phyloP scores from a whole-genome alignment of 53 echinoderm and acorn worm genomes.

The Stichopus horrens region DNA sequence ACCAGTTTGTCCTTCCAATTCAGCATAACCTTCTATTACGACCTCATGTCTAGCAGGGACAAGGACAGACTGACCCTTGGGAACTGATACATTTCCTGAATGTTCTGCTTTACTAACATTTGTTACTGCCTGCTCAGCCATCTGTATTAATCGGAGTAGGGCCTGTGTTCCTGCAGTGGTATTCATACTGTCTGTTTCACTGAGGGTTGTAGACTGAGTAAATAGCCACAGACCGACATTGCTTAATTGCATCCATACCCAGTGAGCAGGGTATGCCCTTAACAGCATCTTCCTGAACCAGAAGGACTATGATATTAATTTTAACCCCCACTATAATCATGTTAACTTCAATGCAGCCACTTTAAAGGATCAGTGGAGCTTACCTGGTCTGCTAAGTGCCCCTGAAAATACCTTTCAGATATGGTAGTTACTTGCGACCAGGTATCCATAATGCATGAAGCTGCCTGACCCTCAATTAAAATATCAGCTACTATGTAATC shows the following conservation, averaged over 20 bases:
- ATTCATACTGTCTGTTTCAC: not conserved
- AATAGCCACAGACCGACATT: not conserved
- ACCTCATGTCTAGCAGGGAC: not conserved
- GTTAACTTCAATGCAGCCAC: not conserved
- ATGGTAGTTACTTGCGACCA: slow-evolving; percentile 5
- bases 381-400: not conserved
- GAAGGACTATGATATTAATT: not conserved
- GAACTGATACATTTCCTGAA: not conserved
- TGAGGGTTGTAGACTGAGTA: not conserved
- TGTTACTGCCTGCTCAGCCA: not conserved
- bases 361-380: not conserved
- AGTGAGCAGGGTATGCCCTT: not conserved
- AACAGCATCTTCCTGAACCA: slow-evolving; percentile 7
- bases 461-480: not conserved
- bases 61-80: not conserved
- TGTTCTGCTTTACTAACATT: not conserved
- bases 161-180: not conserved
- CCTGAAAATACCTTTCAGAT: not conserved
- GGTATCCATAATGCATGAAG: slow-evolving; percentile 2
- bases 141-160: not conserved
- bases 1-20: too few species aligned
- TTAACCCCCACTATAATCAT: not conserved
- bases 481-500: not conserved
- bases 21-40: not conserved
- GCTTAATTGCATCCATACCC: slow-evolving; percentile 1